Conservation (phyloP, 2,113 vertebrate species). For the Stegostoma tigrinum region DNA sequence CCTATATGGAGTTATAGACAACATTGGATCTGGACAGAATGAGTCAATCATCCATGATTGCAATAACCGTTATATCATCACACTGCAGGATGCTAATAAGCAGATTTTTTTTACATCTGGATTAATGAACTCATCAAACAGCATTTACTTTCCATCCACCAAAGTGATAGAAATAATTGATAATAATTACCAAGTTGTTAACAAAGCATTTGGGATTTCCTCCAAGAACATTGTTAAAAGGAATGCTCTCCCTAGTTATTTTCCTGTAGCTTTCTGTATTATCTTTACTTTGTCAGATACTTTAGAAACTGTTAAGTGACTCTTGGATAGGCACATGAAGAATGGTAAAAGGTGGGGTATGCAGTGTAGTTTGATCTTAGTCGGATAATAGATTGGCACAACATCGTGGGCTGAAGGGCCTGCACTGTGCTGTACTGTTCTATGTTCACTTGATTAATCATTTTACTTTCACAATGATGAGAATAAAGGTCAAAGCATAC, state of each 20-base stretch:
- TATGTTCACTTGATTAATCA: background rate
- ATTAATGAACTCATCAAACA: background rate
- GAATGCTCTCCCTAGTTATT: background rate
- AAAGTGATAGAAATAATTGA: conserved; percentile 11
- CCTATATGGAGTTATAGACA: background rate
- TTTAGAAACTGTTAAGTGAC: no score
- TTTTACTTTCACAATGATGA: background rate
- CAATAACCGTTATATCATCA: background rate
- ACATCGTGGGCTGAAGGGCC: no score
- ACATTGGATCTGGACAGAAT: background rate
- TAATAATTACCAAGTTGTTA: background rate
- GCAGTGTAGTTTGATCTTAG: no score
- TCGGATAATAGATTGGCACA: no score
- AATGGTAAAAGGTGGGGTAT: no score
- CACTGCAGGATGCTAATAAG: background rate
- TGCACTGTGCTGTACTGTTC: no score
- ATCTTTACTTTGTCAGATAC: background rate
- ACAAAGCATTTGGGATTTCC: background rate
- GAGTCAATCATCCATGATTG: background rate
- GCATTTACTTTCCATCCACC: background rate
- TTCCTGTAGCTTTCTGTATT: background rate
- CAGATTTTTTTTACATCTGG: background rate
- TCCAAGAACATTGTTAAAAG: background rate
- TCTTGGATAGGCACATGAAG: no score
- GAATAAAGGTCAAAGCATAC: background rate